Base-by-base conservation (phyloP, 2,797 vertebrate species). In the Ceyx erithaca region DNA sequence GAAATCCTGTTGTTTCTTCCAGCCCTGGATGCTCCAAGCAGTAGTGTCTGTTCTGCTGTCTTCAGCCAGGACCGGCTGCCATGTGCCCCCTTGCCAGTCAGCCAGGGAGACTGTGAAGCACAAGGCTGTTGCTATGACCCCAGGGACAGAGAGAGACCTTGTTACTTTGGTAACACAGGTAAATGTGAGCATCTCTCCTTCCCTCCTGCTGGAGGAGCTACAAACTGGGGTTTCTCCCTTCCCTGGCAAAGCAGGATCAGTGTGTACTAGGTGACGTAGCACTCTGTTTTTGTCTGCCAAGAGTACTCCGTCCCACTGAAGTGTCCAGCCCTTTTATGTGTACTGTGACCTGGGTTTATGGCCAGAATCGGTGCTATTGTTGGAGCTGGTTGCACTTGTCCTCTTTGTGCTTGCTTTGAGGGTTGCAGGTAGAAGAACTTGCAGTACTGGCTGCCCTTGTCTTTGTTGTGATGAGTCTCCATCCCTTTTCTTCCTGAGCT, bases 121-220 rank as follows among this genome's bases (percentile, higher is more conserved):
- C 11, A 6, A 59, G 96, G 97, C 37, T 97, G 97, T 49, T 97
- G 97, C 83, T 97, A 93, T 1, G 63, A 66, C 20, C 37, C 89
- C 13, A 78, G 66, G 45, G 90, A 94, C 35, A 79, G 79, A 15
- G 15, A 19, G 35, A 88, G 61, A 18, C 92, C 95, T 51, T 98
- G 97, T 93, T 97, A 95, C 46, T 97, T 97, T 14, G 97, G 96
- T 62, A 97, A 97, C 72, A 96, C 75, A 80, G 96, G 97, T 97
- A 80, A 71, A 55, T 4, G 3, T 26, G n/a, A 58, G 17, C 20
- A 72, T 23, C 11, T n/a, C 7, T 35, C 6, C 15, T 87, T 6
- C 6, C 10, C 21, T 26, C 11, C 2, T 76, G 21, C 28, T 41
- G 22, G 30, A 79, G 30, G 8, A 54, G 30, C 46, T 28, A 51